phyloP scores from a whole-genome alignment of 2,113 vertebrate genomes.

The Tetrax tetrax region DNA sequence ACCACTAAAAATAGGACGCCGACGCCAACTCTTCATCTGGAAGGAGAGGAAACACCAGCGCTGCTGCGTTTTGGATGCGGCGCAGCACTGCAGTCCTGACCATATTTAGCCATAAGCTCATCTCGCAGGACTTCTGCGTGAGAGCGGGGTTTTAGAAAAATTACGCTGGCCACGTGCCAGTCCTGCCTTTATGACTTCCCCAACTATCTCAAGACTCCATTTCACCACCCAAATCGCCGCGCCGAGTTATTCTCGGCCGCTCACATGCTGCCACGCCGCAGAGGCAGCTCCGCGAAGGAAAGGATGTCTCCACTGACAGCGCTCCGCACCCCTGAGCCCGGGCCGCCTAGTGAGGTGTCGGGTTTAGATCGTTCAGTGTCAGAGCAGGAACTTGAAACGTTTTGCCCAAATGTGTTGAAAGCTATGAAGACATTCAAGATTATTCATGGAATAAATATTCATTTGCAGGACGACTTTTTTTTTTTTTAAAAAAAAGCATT shows the following conservation, averaged over 20 bases:
- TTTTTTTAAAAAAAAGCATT: background rate
- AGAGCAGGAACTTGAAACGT: background rate
- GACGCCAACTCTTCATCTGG: constrained; percentile 28
- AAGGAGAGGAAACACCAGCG: background rate
- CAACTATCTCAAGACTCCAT: background rate
- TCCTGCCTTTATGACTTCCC: constrained; percentile 4
- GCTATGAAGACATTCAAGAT: background rate
- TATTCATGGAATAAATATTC: constrained; percentile 42
- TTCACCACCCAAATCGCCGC: background rate
- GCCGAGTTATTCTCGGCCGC: background rate
- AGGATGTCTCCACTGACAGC: background rate
- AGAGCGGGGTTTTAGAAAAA: background rate
- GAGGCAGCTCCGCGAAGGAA: background rate
- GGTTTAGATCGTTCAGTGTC: background rate
- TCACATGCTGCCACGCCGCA: background rate
- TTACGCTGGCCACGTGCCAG: background rate
- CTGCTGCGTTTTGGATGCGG: background rate
- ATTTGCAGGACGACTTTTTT: background rate
- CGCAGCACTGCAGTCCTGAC: background rate
- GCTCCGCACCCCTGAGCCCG: background rate
- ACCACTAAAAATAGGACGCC: background rate
- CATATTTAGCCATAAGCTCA: constrained; percentile 53
- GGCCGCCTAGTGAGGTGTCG: background rate
- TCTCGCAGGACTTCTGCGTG: background rate
- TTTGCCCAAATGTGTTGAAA: constrained; percentile 20